Conservation (phyloP, 2,113 vertebrate genomes). For the Ploceus nigricollis region DNA sequence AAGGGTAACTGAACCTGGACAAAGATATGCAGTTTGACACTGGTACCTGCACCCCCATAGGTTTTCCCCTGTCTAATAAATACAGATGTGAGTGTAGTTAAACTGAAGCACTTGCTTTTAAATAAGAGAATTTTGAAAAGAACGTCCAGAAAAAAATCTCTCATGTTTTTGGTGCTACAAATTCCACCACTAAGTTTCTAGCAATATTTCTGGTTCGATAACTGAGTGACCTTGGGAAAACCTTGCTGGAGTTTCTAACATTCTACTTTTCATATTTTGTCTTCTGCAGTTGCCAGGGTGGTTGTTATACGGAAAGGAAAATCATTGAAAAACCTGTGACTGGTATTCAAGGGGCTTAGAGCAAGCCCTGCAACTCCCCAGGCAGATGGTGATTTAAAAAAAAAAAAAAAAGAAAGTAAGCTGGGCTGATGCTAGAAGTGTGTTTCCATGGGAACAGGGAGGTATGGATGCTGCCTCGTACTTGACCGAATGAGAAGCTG, state of each 20-base stretch:
- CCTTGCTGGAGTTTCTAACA: background rate
- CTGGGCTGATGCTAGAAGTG: slow-evolving; percentile 64
- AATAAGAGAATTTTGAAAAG: background rate
- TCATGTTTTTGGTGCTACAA: background rate
- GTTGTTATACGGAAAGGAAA: background rate
- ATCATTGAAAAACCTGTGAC: background rate
- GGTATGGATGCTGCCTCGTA: slow-evolving; percentile 54
- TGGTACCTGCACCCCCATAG: background rate
- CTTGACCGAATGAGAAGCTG: slow-evolving; percentile 62
- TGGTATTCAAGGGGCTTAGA: background rate
- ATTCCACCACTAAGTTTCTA: background rate
- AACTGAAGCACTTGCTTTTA: background rate
- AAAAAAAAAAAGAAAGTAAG: slow-evolving; percentile 46
- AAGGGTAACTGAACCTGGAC: background rate
- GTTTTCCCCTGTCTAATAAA: background rate
- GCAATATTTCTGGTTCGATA: background rate
- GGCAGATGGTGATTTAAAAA: slow-evolving; percentile 70
- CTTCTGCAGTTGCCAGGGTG: background rate
- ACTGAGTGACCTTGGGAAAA: background rate
- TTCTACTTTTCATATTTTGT: background rate
- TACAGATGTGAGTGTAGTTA: background rate
- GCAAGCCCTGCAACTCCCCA: slow-evolving; percentile 35
- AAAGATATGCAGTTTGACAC: background rate
- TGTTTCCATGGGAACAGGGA: slow-evolving; percentile 76
- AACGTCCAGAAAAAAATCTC: background rate